phyloP scores from a whole-genome alignment of 64 coral and sea anemone genomes.

The Catalaphyllia jardinei region DNA sequence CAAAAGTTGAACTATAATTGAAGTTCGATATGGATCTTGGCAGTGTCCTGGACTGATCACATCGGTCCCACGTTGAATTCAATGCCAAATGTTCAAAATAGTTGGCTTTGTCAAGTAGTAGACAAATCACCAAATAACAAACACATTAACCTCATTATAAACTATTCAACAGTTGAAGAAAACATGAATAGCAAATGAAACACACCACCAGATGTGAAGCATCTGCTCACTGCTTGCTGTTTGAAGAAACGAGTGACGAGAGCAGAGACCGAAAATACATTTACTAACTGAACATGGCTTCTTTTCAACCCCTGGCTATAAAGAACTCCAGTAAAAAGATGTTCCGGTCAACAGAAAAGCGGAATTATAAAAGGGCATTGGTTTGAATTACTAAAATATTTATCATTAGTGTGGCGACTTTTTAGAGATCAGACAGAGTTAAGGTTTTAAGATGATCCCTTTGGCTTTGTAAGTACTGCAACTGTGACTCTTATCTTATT shows the following conservation, averaged over 20 bases:
- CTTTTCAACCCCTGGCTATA: too few relatives aligned
- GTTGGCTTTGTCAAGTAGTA: neutral
- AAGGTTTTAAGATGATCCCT: neutral
- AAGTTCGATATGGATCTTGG: neutral
- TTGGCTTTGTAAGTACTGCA: neutral
- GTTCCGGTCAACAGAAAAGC: neutral
- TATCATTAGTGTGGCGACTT: slow-evolving; percentile 2
- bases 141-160: slow-evolving; percentile 4
- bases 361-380: neutral
- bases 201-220: neutral
- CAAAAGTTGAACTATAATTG: neutral
- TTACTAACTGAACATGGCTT: too few relatives aligned
- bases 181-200: neutral
- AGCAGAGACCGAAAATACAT: too few relatives aligned
- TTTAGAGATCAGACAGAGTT: slow-evolving; percentile 34
- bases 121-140: neutral
- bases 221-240: neutral
- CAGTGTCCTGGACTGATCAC: neutral
- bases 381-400: neutral
- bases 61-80: neutral
- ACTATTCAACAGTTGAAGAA: neutral
- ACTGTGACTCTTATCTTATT: slow-evolving; percentile 12
- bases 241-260: too few relatives aligned
- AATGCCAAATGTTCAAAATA: neutral
- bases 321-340: neutral